phyloP scores from a whole-genome alignment of 2,797 vertebrate genomes.

The Manis javanica region DNA sequence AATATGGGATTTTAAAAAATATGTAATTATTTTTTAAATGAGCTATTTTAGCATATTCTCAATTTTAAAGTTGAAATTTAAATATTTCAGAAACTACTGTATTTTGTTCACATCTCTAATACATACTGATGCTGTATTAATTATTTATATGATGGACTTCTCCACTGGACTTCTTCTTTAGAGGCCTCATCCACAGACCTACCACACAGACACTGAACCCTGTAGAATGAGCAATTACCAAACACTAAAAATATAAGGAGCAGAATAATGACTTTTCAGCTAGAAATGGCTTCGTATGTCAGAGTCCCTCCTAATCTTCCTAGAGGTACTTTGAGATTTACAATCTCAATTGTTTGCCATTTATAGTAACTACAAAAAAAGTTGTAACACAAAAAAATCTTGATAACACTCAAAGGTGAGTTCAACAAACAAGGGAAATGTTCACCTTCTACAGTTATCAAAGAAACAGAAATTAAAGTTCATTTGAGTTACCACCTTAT shows the following conservation, averaged over 20 bases:
- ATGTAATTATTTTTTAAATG: neutral
- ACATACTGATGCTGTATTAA: neutral
- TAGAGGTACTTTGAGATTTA: slow-evolving; percentile 47
- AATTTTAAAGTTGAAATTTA: slow-evolving; percentile 23
- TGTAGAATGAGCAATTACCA: neutral
- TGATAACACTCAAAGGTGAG: neutral
- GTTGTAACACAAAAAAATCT: neutral
- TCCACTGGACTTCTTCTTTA: neutral
- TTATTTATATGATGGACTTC: neutral
- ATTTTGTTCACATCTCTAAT: neutral
- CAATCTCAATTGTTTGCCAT: neutral
- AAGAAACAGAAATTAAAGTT: slow-evolving; percentile 47
- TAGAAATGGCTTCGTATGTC: slow-evolving; percentile 40
- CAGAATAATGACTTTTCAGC: neutral
- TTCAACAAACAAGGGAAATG: neutral
- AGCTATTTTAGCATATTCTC: neutral
- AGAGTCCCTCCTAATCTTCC: slow-evolving; percentile 1
- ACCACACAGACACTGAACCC: neutral
- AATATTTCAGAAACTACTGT: neutral
- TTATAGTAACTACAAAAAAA: neutral
- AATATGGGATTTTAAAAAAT: neutral
- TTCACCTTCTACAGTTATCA: neutral
- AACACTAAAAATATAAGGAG: neutral
- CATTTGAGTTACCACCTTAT: neutral
- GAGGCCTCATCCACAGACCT: neutral